Conservation (phyloP, 2,797 vertebrate genomes). For the Taenioides sp. region DNA sequence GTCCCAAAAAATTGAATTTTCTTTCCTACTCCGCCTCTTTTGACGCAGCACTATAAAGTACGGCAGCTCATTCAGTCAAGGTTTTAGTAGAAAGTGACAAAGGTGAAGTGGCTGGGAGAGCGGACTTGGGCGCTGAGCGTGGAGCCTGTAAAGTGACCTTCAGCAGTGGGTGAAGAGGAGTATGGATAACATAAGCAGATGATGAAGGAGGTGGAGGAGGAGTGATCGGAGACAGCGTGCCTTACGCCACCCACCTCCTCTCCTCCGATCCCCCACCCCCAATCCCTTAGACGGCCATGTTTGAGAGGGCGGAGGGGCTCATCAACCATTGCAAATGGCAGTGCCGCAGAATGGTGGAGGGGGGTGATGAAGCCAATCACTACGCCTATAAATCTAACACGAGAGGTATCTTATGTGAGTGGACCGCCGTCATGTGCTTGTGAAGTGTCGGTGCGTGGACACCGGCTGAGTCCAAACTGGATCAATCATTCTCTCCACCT, state of each 20-base stretch:
- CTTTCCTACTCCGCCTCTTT: slow-evolving; percentile 77
- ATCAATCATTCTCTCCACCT: slow-evolving; percentile 42
- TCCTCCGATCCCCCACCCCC: slow-evolving; percentile 69
- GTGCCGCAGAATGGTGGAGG: slow-evolving; percentile 82
- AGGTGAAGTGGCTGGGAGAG: slow-evolving; percentile 62
- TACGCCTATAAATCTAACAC: slow-evolving; percentile 79
- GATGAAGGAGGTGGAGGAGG: slow-evolving; percentile 70
- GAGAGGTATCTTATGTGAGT: slow-evolving; percentile 68
- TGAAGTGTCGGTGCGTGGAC: slow-evolving; percentile 38
- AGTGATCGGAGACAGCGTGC: slow-evolving; percentile 69
- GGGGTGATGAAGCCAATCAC: slow-evolving; percentile 80
- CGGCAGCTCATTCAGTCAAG: slow-evolving; percentile 74
- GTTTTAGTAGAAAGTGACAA: slow-evolving; percentile 69
- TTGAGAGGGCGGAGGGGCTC: slow-evolving; percentile 80
- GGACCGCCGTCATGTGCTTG: slow-evolving; percentile 51
- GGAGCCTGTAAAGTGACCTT: slow-evolving; percentile 68
- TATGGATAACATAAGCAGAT: slow-evolving; percentile 65
- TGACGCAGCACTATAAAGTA: slow-evolving; percentile 86
- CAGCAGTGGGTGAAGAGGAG: slow-evolving; percentile 61
- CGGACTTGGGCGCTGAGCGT: slow-evolving; percentile 35
- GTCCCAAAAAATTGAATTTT: slow-evolving; percentile 75
- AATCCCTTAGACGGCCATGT: slow-evolving; percentile 78
- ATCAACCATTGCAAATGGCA: slow-evolving; percentile 82
- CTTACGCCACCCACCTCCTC: slow-evolving; percentile 66
- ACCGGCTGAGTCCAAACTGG: slow-evolving; percentile 39